Conservation (phyloP, 2,113 vertebrate species). For the Leptocoma aspasia region DNA sequence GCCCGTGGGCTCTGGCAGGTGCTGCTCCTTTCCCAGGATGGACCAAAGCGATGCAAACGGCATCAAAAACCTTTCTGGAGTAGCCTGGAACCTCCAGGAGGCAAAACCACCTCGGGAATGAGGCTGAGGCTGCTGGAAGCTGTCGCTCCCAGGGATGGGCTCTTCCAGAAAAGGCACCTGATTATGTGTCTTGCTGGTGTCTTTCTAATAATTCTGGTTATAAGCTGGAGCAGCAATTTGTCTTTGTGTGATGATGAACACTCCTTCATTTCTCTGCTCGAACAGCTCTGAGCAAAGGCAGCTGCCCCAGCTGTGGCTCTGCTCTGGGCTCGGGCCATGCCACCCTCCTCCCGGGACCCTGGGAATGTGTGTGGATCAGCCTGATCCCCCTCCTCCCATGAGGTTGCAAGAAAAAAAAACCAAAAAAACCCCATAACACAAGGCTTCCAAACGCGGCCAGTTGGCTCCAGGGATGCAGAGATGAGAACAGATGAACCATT, state of each 20-base stretch:
- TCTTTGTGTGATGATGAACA: not conserved
- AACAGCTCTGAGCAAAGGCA: not conserved
- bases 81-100: not conserved
- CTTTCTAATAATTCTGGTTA: not conserved
- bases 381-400: not conserved
- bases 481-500: conserved; percentile 9
- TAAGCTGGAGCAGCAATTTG: not conserved
- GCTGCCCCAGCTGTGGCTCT: not conserved
- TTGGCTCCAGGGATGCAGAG: not conserved
- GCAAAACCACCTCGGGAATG: not conserved
- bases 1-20: not conserved
- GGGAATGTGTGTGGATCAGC: not conserved
- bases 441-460: not conserved
- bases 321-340: not conserved
- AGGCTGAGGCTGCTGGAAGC: not conserved
- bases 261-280: not conserved
- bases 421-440: not conserved
- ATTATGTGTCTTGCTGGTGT: not conserved
- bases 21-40: not conserved
- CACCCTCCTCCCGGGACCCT: not conserved
- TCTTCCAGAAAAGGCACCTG: not conserved
- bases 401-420: not conserved
- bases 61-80: not conserved
- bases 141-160: not conserved
- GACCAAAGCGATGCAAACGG: not conserved